phyloP scores from a whole-genome alignment of 2,797 vertebrate species.

The Brachymystax lenok region DNA sequence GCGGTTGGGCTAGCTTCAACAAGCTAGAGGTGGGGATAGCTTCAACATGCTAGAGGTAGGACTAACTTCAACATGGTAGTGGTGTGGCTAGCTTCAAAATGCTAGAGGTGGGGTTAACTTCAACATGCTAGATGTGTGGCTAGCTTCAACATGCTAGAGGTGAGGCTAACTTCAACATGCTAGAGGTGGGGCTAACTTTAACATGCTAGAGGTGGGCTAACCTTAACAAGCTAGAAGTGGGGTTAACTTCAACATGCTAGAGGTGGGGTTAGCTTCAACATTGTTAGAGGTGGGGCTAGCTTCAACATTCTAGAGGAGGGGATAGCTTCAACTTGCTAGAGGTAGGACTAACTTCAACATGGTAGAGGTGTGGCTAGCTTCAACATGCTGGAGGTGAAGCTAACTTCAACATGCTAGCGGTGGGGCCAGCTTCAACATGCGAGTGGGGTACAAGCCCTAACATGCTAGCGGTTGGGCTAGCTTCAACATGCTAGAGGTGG shows the following conservation, averaged over 20 bases:
- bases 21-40: neutral
- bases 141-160: too few relatives aligned
- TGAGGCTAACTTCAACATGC: too few relatives aligned
- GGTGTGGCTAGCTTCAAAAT: neutral
- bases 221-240: too few relatives aligned
- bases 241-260: neutral
- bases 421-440: neutral
- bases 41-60: neutral
- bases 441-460: too few relatives aligned
- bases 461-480: too few relatives aligned
- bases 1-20: neutral
- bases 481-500: too few relatives aligned
- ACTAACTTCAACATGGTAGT: neutral
- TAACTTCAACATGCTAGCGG: neutral
- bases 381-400: neutral
- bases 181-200: too few relatives aligned
- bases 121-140: too few relatives aligned
- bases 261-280: neutral
- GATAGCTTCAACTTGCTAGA: neutral
- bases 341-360: neutral
- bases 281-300: neutral
- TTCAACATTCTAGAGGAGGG: neutral
- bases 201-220: too few relatives aligned
- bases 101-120: too few relatives aligned
- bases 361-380: neutral